Conservation (phyloP, 2,797 vertebrate species). For the Rhyacichthys aspro region DNA sequence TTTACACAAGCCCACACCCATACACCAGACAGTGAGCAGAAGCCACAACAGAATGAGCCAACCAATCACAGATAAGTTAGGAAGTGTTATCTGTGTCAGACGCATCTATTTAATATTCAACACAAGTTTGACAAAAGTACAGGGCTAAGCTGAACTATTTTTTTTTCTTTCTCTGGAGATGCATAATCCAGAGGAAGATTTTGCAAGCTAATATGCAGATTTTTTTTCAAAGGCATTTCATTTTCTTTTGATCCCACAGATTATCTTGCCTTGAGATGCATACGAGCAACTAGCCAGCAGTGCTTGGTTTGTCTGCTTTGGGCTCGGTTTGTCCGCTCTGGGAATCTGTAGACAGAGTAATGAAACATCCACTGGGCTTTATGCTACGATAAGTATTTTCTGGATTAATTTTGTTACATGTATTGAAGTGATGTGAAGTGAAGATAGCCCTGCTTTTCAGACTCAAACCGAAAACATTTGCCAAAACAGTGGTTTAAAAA, state of each 20-base stretch:
- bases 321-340: no score
- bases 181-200: conserved; percentile 8
- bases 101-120: conserved; percentile 21
- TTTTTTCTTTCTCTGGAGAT: conserved; percentile 23
- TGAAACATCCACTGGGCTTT: no score
- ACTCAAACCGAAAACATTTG: no score
- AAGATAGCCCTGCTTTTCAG: no score
- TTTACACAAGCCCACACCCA: conserved; percentile 4
- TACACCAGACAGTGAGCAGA: conserved; percentile 14
- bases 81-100: not conserved
- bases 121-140: conserved; percentile 33
- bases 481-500: no score
- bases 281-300: no score
- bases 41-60: conserved; percentile 14
- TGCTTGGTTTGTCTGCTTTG: no score
- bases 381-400: no score
- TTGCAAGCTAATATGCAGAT: conserved; percentile 20
- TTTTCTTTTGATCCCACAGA: conserved; percentile 22
- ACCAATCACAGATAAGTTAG: conserved; percentile 11
- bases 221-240: conserved; percentile 8
- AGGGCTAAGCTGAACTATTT: conserved; percentile 16
- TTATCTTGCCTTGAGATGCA: not conserved
- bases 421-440: no score
- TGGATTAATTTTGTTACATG: no score
- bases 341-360: no score